Evolutionary conservation across 1,140 invertebrate species (phyloP), one percentile per base, ranked within the genome.

Genomic region (Rhagoletis pomonella): DNA sequence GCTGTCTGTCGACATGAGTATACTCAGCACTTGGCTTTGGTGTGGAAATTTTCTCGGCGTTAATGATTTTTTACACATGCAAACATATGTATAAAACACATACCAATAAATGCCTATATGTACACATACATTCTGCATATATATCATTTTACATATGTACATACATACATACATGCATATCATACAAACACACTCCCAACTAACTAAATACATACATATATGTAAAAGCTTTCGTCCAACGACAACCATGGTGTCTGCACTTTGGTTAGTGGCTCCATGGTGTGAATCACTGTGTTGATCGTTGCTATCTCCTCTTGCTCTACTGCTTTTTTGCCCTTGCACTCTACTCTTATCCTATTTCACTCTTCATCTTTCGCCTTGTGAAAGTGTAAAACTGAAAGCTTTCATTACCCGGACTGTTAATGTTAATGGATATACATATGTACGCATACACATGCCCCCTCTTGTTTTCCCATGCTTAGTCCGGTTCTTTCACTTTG

Each of bases 1-100:
- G 44, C 47, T 50, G 7, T 14, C 47, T 17, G n/a, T 81, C n/a
- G 47, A 29, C 47, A 69, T 69, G 17, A 5, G 39, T 19, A 65
- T 58, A 47, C 39, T 86, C 67, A 86, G 86, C 86, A 73, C 67
- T 65, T 86, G 86, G 86, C 62, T 69, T 86, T 69, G 64, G 73
- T 88, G 62, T 84, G 88, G 69, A 12, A 90, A 88, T 86, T 87
- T 90, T 89, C 87, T 88, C 89, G 90, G 91, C 92, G 91, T 91
- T 91, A 91, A 91, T 91, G 91, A 91, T 91, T 91, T 91, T 91
- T 91, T 90, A 89, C 90, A 91, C 91, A 91, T 10, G 60, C 84
- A 39, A 4, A 44, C 67, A 73, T 2, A 44, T 42, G 10, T 2
- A 55, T 55, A 55, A 84, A 6, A 12, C 44, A 12, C n/a, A 67